A percentile compares a stretch with the other conserved stretches of the same genome.
Evolutionary conservation across 2,888 invertebrate genomes (phyloP).

Genomic region (Amblyteles armatorius): DNA sequence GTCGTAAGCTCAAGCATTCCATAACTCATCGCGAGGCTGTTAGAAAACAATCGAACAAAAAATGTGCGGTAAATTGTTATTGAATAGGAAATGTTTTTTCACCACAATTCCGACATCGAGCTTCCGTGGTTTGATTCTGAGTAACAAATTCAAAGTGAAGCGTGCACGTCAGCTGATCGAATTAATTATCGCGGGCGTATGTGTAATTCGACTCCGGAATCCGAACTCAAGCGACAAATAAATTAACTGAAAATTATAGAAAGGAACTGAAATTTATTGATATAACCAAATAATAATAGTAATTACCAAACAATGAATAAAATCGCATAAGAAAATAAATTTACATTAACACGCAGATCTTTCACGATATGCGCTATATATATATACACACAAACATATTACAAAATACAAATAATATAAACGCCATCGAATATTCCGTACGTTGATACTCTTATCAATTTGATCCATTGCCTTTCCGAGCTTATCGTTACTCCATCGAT

Average conservation of each 20-base stretch:
- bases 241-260: conserved; percentile 54
- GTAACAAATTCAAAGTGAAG: conserved; percentile 5
- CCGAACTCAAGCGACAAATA: not conserved
- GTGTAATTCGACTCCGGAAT: conserved; percentile 8
- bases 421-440: conserved; percentile 19
- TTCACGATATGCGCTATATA: conserved; percentile 50
- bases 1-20: conserved; percentile 63
- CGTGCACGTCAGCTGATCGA: conserved; percentile 10
- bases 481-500: conserved; percentile 11
- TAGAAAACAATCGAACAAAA: conserved; percentile 29
- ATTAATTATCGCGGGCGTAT: not conserved
- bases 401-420: conserved; percentile 46
- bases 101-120: conserved; percentile 8
- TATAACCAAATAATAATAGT: conserved; percentile 36
- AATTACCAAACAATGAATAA: conserved; percentile 52
- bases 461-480: conserved; percentile 15
- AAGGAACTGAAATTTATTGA: conserved; percentile 65
- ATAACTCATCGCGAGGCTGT: conserved; percentile 20
- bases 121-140: conserved; percentile 25
- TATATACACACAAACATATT: conserved; percentile 56
- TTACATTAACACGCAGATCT: conserved; percentile 48
- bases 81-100: not conserved
- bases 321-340: conserved; percentile 51
- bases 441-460: conserved; percentile 13
- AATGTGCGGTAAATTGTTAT: conserved; percentile 4